A percentile compares a stretch with the other conserved stretches of the same genome.
phyloP scores from a whole-genome alignment of 2,797 vertebrate genomes.

The Discoglossus pictus region DNA sequence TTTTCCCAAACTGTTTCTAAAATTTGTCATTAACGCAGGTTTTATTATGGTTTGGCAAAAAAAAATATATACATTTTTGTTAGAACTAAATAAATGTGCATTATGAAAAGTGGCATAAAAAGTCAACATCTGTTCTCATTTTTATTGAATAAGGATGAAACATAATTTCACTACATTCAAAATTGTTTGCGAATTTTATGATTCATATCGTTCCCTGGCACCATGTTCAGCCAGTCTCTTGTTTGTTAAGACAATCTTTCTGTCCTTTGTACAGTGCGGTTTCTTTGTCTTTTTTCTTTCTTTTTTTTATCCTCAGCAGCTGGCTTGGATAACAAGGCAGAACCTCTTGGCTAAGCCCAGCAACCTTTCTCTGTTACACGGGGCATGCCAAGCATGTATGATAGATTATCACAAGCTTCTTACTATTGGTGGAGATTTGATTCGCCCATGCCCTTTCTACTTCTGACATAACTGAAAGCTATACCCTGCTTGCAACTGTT shows the following conservation, averaged over 20 bases:
- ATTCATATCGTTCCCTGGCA: neutral
- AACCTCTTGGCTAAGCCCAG: conserved; percentile 62
- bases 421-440: conserved; percentile 66
- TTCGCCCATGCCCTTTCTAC: conserved; percentile 69
- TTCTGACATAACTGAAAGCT: conserved; percentile 58
- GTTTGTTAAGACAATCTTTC: neutral
- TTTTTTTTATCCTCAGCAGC: conserved; percentile 55
- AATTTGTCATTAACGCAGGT: too few species aligned
- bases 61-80: too few species aligned
- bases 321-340: conserved; percentile 60
- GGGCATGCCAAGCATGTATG: conserved; percentile 62
- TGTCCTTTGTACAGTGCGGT: neutral
- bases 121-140: too few species aligned
- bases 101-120: too few species aligned
- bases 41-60: too few species aligned
- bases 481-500: conserved; percentile 61
- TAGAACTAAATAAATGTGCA: too few species aligned
- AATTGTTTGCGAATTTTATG: conserved; percentile 8
- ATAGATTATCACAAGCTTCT: conserved; percentile 68
- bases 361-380: conserved; percentile 59
- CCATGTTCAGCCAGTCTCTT: neutral
- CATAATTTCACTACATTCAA: neutral
- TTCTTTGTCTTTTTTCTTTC: conserved; percentile 39
- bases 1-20: too few species aligned
- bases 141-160: too few species aligned